These are phyloP conservation scores for Echeneis naucrates DNA, from an alignment of 2,797 vertebrate species.

Conservation along the genomic window DNA sequence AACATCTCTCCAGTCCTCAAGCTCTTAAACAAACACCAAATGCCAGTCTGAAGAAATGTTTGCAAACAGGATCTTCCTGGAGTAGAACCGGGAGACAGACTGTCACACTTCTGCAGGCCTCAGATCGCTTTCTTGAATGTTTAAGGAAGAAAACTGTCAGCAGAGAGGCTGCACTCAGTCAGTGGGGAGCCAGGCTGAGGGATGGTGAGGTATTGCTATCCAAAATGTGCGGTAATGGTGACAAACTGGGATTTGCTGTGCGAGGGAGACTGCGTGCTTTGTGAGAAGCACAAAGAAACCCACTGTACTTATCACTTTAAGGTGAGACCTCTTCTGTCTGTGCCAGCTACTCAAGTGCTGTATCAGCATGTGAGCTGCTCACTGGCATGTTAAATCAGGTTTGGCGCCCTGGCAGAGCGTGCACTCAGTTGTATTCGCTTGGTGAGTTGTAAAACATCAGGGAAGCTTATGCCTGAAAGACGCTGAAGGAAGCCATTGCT, in stretches of 20 bases:
- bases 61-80: slow-evolving; percentile 24
- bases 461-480: slow-evolving; percentile 5
- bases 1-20: neutral
- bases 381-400: slow-evolving; percentile 4
- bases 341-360: neutral
- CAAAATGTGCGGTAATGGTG: slow-evolving; percentile 20
- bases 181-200: slow-evolving; percentile 15
- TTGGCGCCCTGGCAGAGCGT: neutral
- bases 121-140: slow-evolving; percentile 9
- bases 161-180: slow-evolving; percentile 25
- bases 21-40: slow-evolving; percentile 27
- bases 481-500: neutral
- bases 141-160: slow-evolving; percentile 12
- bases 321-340: neutral
- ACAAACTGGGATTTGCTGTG: slow-evolving; percentile 11
- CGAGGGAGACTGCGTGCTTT: slow-evolving; percentile 1
- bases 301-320: neutral
- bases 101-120: slow-evolving; percentile 20
- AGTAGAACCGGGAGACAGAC: slow-evolving; percentile 24
- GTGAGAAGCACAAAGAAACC: neutral
- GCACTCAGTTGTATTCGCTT: neutral
- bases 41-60: slow-evolving; percentile 32
- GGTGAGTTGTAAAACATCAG: slow-evolving; percentile 21
- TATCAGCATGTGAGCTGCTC: neutral
- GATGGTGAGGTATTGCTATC: slow-evolving; percentile 1